Conservation (phyloP, 2,888 invertebrate species). For the Rhingia campestris region DNA sequence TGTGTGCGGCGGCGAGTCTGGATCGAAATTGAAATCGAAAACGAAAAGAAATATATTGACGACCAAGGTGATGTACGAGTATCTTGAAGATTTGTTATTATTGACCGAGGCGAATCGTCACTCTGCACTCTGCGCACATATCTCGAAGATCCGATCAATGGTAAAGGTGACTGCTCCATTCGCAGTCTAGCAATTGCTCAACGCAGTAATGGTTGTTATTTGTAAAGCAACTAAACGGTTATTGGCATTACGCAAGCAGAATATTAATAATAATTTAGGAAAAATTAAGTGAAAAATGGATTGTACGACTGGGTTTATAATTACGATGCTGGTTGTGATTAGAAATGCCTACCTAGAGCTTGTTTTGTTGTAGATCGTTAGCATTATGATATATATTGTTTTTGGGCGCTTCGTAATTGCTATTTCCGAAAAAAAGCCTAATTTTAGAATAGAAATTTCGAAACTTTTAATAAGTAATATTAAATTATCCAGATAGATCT, state of each 20-base stretch:
- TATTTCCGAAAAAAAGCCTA: too few relatives aligned
- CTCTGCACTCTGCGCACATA: background rate
- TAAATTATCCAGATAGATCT: too few relatives aligned
- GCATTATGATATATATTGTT: too few relatives aligned
- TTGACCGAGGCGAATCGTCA: constrained; percentile 12
- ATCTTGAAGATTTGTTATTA: background rate
- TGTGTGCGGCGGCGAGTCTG: background rate
- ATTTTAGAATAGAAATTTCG: too few relatives aligned
- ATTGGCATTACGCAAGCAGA: constrained; percentile 12
- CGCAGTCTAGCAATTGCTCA: constrained; percentile 10
- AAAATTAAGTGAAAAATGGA: background rate
- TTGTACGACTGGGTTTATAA: background rate
- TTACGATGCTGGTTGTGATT: too few relatives aligned
- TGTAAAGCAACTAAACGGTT: constrained; percentile 1
- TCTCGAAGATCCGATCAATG: constrained; percentile 7
- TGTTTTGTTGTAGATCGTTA: too few relatives aligned
- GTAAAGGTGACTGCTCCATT: constrained; percentile 18
- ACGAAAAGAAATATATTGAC: constrained; percentile 30
- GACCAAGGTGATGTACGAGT: constrained; percentile 28
- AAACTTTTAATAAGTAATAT: too few relatives aligned
- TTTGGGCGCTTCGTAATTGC: too few relatives aligned
- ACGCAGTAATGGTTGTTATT: background rate
- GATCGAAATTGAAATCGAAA: constrained; percentile 43
- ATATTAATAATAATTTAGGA: background rate
- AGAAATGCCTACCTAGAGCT: too few relatives aligned